These are phyloP conservation scores for Manis javanica DNA, from an alignment of 2,797 vertebrate genomes.

Conservation along the genomic window DNA sequence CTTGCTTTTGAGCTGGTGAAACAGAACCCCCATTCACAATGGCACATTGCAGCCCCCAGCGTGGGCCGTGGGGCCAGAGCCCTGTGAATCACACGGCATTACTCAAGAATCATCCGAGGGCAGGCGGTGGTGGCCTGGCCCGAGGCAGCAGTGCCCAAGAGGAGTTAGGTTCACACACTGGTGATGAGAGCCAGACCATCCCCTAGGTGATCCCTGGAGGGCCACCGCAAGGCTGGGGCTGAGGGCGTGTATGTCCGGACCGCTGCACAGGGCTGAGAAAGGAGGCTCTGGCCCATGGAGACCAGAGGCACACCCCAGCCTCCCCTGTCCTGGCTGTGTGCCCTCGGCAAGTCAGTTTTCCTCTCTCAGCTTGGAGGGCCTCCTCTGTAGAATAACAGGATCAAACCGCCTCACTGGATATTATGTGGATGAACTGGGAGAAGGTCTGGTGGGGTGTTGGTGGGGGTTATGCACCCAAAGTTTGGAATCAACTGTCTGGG, in stretches of 20 bases:
- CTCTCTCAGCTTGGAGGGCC: not conserved
- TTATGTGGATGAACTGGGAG: not conserved
- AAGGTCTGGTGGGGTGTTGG: not conserved
- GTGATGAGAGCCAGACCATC: not conserved
- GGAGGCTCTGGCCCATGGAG: not conserved
- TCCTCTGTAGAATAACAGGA: not conserved
- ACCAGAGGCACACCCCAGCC: not conserved
- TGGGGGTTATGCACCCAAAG: not conserved
- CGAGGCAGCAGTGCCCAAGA: not conserved
- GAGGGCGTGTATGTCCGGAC: accelerated
- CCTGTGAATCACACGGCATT: not conserved
- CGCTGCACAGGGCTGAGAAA: not conserved
- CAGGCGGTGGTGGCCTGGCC: not conserved
- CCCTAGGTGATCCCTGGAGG: not conserved
- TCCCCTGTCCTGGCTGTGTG: not conserved
- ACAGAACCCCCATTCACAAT: not conserved
- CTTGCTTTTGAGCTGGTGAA: conserved; percentile 47
- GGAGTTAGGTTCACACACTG: not conserved
- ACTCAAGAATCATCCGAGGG: not conserved
- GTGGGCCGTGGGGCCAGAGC: not conserved
- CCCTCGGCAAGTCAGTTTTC: not conserved
- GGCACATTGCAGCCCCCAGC: not conserved
- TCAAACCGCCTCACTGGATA: not conserved
- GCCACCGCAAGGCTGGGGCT: not conserved
- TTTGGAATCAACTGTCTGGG: not conserved